phyloP scores from a whole-genome alignment of 37 sponge, comb jelly and placozoan genomes.

The Petrosia ficiformis region DNA sequence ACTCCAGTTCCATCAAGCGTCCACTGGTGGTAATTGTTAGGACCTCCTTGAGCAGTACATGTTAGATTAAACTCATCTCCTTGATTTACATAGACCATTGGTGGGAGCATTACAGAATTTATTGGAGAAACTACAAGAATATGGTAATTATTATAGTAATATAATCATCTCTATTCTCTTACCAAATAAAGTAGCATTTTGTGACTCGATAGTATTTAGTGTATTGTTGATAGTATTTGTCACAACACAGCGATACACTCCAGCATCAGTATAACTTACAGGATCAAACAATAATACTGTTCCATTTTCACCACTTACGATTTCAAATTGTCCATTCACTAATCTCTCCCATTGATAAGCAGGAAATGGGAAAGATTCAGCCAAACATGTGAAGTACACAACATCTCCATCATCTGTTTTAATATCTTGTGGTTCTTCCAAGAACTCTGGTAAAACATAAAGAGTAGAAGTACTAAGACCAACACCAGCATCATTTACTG shows the following conservation, averaged over 20 bases:
- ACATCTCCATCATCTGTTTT: background rate
- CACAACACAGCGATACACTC: slow-evolving; percentile 7
- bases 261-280: background rate
- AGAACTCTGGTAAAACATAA: slow-evolving; percentile 20
- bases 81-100: no score
- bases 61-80: no score
- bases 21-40: no score
- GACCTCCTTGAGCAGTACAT: no score
- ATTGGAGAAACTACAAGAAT: no score
- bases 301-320: background rate
- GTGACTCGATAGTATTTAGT: no score
- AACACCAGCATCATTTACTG: slow-evolving; percentile 54
- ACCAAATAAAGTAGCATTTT: no score
- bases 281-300: background rate
- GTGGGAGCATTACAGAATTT: no score
- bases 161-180: no score
- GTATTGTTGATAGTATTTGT: no score
- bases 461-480: slow-evolving; percentile 11
- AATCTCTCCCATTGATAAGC: slow-evolving; percentile 5
- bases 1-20: no score
- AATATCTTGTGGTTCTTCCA: background rate
- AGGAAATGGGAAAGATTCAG: slow-evolving; percentile 26
- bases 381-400: slow-evolving; percentile 39
- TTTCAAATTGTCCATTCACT: background rate
- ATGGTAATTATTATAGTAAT: no score